Percentiles rank a stretch among this genome's conserved stretches.
These are phyloP conservation scores for Eristalinus sepulchralis DNA, from an alignment of 2,888 invertebrate species.

Conservation along the genomic window DNA sequence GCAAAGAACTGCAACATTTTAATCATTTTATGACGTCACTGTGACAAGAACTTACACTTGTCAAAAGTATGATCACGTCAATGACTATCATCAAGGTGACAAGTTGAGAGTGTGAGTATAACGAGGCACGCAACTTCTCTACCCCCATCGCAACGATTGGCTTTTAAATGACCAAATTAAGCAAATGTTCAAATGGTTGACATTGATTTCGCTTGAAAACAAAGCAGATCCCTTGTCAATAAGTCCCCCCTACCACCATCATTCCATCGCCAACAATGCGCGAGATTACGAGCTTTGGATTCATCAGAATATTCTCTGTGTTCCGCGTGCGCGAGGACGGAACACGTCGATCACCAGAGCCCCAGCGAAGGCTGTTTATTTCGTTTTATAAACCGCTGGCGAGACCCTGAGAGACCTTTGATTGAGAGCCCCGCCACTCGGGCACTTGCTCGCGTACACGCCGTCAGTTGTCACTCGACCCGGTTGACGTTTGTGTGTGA, in stretches of 20 bases:
- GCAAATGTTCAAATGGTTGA: conserved; percentile 36
- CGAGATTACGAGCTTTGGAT: background rate
- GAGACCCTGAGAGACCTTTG: background rate
- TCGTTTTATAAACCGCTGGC: background rate
- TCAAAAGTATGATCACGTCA: background rate
- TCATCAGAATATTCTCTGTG: background rate
- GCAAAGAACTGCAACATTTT: background rate
- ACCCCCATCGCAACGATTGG: conserved; percentile 14
- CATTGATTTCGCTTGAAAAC: conserved; percentile 38
- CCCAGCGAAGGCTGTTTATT: background rate
- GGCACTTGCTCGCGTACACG: background rate
- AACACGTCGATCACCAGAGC: background rate
- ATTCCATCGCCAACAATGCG: background rate
- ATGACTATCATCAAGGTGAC: background rate
- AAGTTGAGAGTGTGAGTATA: background rate
- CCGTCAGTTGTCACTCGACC: background rate
- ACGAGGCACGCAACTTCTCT: background rate
- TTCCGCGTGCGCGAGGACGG: background rate
- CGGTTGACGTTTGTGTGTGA: background rate
- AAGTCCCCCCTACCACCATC: background rate
- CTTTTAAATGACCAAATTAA: conserved; percentile 43
- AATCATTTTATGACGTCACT: background rate
- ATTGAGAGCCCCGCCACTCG: background rate
- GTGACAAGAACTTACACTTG: background rate
- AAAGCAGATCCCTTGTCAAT: background rate